Evolutionary conservation across 2,888 invertebrate genomes (phyloP).

Genomic region (Tridacna crocea): DNA sequence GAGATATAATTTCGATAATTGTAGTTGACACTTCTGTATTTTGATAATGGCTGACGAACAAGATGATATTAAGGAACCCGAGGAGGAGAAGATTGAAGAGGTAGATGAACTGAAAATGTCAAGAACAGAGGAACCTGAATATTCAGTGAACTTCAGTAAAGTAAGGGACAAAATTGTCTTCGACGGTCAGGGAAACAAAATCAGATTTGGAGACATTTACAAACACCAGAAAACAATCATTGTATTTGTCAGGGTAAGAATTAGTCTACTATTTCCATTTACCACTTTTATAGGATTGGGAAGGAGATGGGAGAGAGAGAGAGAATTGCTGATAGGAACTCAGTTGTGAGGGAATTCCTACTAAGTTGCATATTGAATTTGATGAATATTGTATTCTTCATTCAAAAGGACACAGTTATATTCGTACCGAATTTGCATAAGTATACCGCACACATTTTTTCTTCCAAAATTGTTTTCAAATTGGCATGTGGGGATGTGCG

Average conservation of each 20-base stretch:
- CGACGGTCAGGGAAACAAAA: conserved; percentile 77
- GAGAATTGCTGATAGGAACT: too few relatives aligned
- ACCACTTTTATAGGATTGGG: too few relatives aligned
- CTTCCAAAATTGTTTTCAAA: too few relatives aligned
- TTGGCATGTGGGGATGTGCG: too few relatives aligned
- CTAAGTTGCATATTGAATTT: too few relatives aligned
- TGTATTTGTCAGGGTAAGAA: conserved; percentile 75
- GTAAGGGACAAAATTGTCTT: conserved; percentile 68
- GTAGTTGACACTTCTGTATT: not conserved
- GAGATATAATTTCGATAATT: not conserved
- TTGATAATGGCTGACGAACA: conserved; percentile 27
- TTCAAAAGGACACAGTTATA: too few relatives aligned
- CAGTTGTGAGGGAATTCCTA: too few relatives aligned
- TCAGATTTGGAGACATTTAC: conserved; percentile 77
- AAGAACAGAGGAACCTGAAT: conserved; percentile 71
- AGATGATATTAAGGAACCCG: conserved; percentile 41
- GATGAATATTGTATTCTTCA: too few relatives aligned
- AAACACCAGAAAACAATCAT: conserved; percentile 79
- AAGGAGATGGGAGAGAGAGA: too few relatives aligned
- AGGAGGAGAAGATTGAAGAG: conserved; percentile 52
- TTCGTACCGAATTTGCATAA: too few relatives aligned
- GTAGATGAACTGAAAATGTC: conserved; percentile 72
- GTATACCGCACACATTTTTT: too few relatives aligned
- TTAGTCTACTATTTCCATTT: not conserved
- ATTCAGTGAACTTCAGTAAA: conserved; percentile 69